Percentiles rank a stretch among this genome's conserved stretches.
phyloP scores from a whole-genome alignment of 2,888 invertebrate species.

The Dynastes maya region DNA sequence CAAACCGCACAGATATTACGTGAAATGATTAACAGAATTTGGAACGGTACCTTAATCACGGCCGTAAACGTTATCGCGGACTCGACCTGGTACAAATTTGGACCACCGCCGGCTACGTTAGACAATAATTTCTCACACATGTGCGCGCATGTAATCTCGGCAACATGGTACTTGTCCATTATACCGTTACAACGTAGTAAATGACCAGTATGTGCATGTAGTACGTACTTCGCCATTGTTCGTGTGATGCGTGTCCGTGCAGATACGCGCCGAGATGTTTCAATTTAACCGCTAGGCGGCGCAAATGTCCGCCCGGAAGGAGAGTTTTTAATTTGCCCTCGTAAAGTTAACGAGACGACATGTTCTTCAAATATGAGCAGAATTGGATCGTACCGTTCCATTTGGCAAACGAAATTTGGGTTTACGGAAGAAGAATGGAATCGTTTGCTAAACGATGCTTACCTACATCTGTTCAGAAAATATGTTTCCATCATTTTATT shows the following conservation, averaged over 20 bases:
- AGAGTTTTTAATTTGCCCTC: constrained; percentile 22
- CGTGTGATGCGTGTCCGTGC: background rate
- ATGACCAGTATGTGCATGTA: constrained; percentile 22
- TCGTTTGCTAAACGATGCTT: too few relatives aligned
- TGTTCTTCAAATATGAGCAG: background rate
- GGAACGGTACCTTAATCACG: constrained; percentile 19
- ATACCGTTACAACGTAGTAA: constrained; percentile 35
- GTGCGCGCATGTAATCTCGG: constrained; percentile 28
- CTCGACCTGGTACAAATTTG: constrained; percentile 33
- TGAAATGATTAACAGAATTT: constrained; percentile 25
- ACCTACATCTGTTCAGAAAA: too few relatives aligned
- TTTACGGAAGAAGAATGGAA: too few relatives aligned
- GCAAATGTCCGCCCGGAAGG: background rate
- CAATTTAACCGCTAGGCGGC: constrained; percentile 8
- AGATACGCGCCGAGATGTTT: background rate
- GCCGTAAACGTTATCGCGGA: constrained; percentile 32
- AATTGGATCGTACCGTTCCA: too few relatives aligned
- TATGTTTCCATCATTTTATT: too few relatives aligned
- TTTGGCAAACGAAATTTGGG: too few relatives aligned
- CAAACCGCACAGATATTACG: constrained; percentile 13
- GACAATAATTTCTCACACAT: constrained; percentile 42
- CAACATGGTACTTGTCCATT: constrained; percentile 38
- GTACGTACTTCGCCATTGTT: constrained; percentile 16
- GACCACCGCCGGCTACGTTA: constrained; percentile 30
- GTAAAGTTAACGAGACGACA: constrained; percentile 16